A percentile compares a stretch with the other conserved stretches of the same genome.
phyloP scores from a whole-genome alignment of 2,113 vertebrate genomes.

The Zosterops lateralis region DNA sequence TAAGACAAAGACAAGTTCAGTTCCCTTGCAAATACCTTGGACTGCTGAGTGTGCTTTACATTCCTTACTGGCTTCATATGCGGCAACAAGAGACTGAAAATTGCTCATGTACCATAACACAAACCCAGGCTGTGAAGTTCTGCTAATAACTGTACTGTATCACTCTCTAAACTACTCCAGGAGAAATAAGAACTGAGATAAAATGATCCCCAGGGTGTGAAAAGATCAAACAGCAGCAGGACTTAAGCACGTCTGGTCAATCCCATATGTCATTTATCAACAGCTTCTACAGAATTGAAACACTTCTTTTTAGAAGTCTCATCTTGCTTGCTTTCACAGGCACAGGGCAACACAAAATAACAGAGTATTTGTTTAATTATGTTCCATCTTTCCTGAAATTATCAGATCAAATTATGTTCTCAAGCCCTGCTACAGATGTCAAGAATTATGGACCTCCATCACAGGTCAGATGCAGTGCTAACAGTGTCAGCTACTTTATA shows the following conservation, averaged over 20 bases:
- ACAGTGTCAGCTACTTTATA: neutral
- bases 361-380: neutral
- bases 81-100: conserved; percentile 12
- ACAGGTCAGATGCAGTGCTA: neutral
- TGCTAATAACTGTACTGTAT: neutral
- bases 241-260: neutral
- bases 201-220: neutral
- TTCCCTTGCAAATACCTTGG: neutral
- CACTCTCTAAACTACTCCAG: neutral
- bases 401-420: neutral
- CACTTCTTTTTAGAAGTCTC: neutral
- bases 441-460: neutral
- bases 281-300: neutral
- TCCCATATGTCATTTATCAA: neutral
- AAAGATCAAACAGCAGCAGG: neutral
- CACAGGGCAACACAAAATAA: neutral
- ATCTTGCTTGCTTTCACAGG: neutral
- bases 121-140: neutral
- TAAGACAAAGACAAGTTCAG: neutral
- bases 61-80: neutral
- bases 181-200: neutral
- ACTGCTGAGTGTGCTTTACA: conserved; percentile 7
- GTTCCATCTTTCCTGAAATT: neutral
- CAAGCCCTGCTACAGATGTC: neutral
- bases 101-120: neutral